Base-by-base conservation (phyloP, 2,797 vertebrate species). In the Spondyliosoma cantharus region DNA sequence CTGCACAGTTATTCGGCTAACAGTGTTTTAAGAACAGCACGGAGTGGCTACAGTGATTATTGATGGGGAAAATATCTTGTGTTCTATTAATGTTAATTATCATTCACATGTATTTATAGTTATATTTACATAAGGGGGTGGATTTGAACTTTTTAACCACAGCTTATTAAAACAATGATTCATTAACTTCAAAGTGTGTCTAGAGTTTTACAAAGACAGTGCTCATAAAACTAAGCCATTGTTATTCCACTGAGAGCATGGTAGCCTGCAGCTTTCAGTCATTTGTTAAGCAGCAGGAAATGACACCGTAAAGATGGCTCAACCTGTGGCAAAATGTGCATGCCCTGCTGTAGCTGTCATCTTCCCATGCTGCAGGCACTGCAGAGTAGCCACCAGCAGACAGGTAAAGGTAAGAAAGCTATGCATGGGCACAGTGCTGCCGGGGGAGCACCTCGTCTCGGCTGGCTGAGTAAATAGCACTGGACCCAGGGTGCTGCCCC, bases 391-490 rank as follows among this genome's bases (percentile, higher is more conserved):
- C 59, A 45, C 9, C 46, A 83, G 83, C 71, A 75, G 76, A 78
- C 53, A 81, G 74, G 86, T 81, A 83, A 79, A 83, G 60, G 75
- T 50, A 86, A 71, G 70, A 86, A 83, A 81, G 48, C 14, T 74
- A 48, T 3, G 74, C 84, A 57, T 37, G 64, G 78, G 69, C 84
- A 74, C 79, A 32, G 79, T 61, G 84, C 82, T 87, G 86, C 87
- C 81, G 11, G 76, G 90, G 89, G 86, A 88, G 78, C 59, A 25
- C 54, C 78, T 83, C 67, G 86, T 89, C 84, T 87, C 74, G 79
- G 88, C 90, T 91, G 86, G 84, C 85, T 91, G 91, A 92, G 90
- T 91, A 93, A 94, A 95, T 92, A 93, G 92, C 89, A 84, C 82
- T 88, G 86, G 89, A 92, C 91, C 90, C 78, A 45, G 91, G 89